Evolutionary conservation across 2,888 invertebrate genomes (phyloP), one percentile per base, ranked within the genome.

Genomic region (Morinoia aosen): DNA sequence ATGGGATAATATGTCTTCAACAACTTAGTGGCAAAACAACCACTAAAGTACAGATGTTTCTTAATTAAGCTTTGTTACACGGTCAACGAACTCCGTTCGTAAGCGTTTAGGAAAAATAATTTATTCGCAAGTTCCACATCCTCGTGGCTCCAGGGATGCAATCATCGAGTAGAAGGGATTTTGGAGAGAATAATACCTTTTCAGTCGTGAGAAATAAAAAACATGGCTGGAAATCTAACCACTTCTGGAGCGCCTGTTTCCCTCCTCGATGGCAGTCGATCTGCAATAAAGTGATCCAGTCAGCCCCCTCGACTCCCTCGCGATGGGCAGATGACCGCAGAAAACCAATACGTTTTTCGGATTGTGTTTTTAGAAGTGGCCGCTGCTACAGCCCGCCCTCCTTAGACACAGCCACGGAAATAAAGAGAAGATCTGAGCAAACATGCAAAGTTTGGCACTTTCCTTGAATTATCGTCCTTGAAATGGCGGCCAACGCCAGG

Each of bases 331-430:
- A 76, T 76, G 76, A 76, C 76, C 76, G 25, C 76, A 76, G 76
- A 76, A 76, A 76, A 76, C 76, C 76, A 76, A 76, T 76, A 76
- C 76, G 76, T 76, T 76, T 76, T 76, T 76, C 76, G 76, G 76
- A 76, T 10, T 76, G 25, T 76, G 76, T 76, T 76, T 76, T 76
- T 76, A 76, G 19, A 76, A 48, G 48, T 48, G 76, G 33, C 25
- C 76, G 76, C 76, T 76, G 25, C 76, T 76, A 33, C 76, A 76
- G 76, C 76, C 19, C 25, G 76, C 8, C 76, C 33, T 76, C 76
- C 76, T 76, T 76, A 33, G 76, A 76, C 25, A 33, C 25, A 76
- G 76, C 76, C 16, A 76, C 3, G 76, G 76, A 76, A 76, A 76
- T 76, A 76, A 76, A 76, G 76, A 33, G 76, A 76, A 76, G 76